Base-by-base conservation (phyloP, 2,888 invertebrate genomes). In the Odontocolon sp. region DNA sequence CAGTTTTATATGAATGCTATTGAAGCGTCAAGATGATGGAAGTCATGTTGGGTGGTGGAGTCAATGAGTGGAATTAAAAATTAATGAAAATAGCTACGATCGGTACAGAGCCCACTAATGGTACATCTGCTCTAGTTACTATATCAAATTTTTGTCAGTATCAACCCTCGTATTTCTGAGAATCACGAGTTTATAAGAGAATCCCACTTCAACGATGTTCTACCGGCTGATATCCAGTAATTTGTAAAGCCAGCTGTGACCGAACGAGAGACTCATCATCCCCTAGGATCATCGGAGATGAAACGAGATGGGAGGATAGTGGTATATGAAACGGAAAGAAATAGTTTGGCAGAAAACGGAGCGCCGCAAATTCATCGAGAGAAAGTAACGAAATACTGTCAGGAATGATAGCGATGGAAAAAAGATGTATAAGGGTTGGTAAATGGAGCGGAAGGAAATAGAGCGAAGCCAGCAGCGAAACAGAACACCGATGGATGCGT, bases 401-500 rank as follows among this genome's bases (percentile, higher is more conserved):
- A 52, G 18, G 18, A 16, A 42, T 9, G 36, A 64, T 33, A 5
- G 50, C n/a, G 26, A 70, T 14, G 63, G 38, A 28, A 54, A 40
- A 18, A 36, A 38, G 61, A 61, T 61, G 59, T 54, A 57, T 66
- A 45, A 66, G 31, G 56, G 52, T 23, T 54, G 67, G 54, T 42
- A 59, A 67, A 57, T 50, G 61, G 64, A 18, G 45, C 33, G 61
- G 67, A 73, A 33, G 40, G 28, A 16, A 36, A 66, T 28, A 73
- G 74, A 74, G 69, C 61, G 75, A 68, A 71, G 72, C n/a, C 70
- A 66, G 33, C 38, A 77, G 69, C 71, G 72, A n/a, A n/a, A 72
- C 72, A 69, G 72, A 75, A 78, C 78, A 83, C 78, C 78, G 69
- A 79, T 78, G 82, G 82, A 85, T 85, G 84, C 85, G 84, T 84